Conservation (phyloP, 2,113 vertebrate genomes). For the Pongo pygmaeus region DNA sequence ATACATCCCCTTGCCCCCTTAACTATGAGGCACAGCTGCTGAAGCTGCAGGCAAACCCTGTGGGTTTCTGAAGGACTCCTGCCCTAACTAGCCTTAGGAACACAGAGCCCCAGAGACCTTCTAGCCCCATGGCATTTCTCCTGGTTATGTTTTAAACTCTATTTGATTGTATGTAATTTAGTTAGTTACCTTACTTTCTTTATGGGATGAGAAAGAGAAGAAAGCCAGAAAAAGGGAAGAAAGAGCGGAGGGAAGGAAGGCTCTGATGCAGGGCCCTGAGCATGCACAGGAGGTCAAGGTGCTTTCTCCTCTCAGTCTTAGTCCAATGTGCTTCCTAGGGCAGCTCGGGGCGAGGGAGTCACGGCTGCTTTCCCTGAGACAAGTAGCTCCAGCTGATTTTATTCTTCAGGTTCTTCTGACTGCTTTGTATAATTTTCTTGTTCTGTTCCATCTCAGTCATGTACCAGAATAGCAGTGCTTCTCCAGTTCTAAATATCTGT, state of each 20-base stretch:
- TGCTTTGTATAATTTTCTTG: background rate
- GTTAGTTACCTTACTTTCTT: background rate
- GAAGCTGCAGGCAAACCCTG: background rate
- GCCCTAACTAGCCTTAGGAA: too few relatives aligned
- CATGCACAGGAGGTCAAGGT: background rate
- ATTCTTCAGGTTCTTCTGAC: background rate
- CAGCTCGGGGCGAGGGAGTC: background rate
- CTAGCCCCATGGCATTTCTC: background rate
- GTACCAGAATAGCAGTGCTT: too few relatives aligned
- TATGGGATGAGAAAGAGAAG: background rate
- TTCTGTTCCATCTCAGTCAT: background rate
- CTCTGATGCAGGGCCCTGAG: background rate
- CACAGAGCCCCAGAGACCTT: background rate
- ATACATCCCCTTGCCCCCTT: fast-evolving
- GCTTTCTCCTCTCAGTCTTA: background rate
- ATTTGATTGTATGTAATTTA: background rate
- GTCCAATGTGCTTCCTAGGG: background rate
- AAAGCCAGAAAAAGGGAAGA: background rate
- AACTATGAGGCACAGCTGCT: background rate
- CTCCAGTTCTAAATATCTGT: background rate
- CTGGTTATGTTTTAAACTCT: background rate
- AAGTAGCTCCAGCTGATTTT: background rate
- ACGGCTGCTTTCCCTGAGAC: background rate
- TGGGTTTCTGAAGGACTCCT: background rate
- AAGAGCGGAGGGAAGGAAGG: background rate